Percentiles rank a stretch among this genome's conserved stretches.
Evolutionary conservation across 2,888 invertebrate genomes (phyloP).

Genomic region (Stictocephala bisonia): DNA sequence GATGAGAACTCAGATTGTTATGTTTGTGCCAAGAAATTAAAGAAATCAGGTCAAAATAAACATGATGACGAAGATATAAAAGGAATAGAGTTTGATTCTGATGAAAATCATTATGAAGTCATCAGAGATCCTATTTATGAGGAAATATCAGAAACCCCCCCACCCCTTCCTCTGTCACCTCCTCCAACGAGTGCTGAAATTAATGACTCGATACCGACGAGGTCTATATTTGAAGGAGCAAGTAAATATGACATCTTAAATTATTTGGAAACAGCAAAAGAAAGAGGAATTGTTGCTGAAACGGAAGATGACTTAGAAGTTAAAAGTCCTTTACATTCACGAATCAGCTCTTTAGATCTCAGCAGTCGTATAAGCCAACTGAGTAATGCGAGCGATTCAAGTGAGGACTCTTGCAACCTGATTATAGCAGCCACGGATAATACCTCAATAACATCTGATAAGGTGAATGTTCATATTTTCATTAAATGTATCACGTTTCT

Average conservation of each 20-base stretch:
- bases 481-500: no score
- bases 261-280: conserved; percentile 88
- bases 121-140: conserved; percentile 84
- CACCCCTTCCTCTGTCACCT: conserved; percentile 82
- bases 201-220: conserved; percentile 75
- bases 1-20: conserved; percentile 43
- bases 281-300: conserved; percentile 66
- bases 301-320: conserved; percentile 70
- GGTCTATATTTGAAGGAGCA: conserved; percentile 69
- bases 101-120: conserved; percentile 80
- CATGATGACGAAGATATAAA: conserved; percentile 56
- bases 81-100: conserved; percentile 63
- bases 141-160: conserved; percentile 67
- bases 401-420: conserved; percentile 82
- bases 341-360: conserved; percentile 67
- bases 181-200: conserved; percentile 75
- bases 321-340: conserved; percentile 64
- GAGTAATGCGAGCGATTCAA: conserved; percentile 86
- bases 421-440: conserved; percentile 61
- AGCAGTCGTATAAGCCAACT: conserved; percentile 80
- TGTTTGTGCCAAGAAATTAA: conserved; percentile 35
- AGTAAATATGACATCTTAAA: conserved; percentile 91
- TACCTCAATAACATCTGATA: conserved; percentile 54
- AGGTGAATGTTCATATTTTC: conserved; percentile 55
- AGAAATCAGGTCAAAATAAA: conserved; percentile 54